Evolutionary conservation across 2,797 vertebrate species (phyloP), one percentile per base, ranked within the genome.

Genomic region (Iguana delicatissima): DNA sequence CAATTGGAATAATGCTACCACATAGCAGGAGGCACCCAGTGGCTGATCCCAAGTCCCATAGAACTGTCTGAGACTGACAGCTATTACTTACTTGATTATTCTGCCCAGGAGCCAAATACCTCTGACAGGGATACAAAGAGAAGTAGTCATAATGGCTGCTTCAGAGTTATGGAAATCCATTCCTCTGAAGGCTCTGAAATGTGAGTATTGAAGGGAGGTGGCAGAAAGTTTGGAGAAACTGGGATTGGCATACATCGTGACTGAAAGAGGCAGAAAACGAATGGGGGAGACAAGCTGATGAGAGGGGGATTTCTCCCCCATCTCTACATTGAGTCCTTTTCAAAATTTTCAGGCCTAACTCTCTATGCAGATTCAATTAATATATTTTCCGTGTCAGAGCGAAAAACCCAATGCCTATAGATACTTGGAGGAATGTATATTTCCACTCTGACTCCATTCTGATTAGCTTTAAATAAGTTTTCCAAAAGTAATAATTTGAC

Each of bases 381-480:
- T 82, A 24, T 57, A 52, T 52, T 82, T 62, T 69, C n/a, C 10
- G 16, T 24, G 4, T 69, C 4, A 32, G 67, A 32, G 29, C 74
- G 32, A 38, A 55, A 89, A 64, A 42, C 18, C 42, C 22, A 12
- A 10, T 18, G 24, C 38, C 57, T 12, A 50, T 74, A 55, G 42
- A 22, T 79, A 79, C 35, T 57, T 32, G 62, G 73, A 91, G 42
- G 59, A 57, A 72, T 55, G 55, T 24, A 79, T 69, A 55, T n/a
- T 87, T 84, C 80, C 26, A 67, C 3, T 87, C 67, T 85, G 88
- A 80, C 93, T 90, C 89, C 88, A 79, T 13, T 88, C 69, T 0
- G 0, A 12, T 92, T 86, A 85, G 38, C 59, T 88, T 88, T 88
- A 88, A 79, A 69, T 94, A 89, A 46, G 38, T 87, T 67, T 82